Evolutionary conservation across 37 sponge, comb jelly and placozoan species (phyloP), one percentile per base, ranked within the genome.

Genomic region (Cliona cf. orientalis): DNA sequence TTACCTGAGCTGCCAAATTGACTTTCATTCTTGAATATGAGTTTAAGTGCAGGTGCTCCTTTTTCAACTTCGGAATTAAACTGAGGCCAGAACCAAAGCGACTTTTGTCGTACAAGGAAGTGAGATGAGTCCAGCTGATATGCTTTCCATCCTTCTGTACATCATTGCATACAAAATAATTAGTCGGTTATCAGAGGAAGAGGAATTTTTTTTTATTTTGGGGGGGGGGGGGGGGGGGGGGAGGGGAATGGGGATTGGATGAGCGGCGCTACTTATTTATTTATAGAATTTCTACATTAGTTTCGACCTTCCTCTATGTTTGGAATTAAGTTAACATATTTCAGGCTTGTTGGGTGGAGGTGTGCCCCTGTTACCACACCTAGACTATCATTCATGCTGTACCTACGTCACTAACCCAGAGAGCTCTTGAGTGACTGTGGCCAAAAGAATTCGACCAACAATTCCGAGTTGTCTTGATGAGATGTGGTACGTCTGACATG

Each of bases 11-110:
- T 35, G 80, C 80, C 21, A 79, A 39, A 66, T 67, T 2, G 1
- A 79, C 80, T 79, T 69, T 39, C 80, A 79, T 79, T 28, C 57
- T 66, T 32, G 80, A n/a, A 39, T 32, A 79, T 11, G 80, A 79
- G 17, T 2, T 79, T 32, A 79, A 43, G 42, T 45, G 61, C 11
- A 62, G 28, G 41, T 81, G 81, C 39, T 81, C 7, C 12, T 43
- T 58, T 26, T 35, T 68, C 45, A 84, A 35, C 58, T 84, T 84
- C 14, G 19, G 26, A 32, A 80, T 22, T 23, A 58, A 53, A 11
- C 2, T 21, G 41, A 59, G 42, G 26, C 76, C 76, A 41, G 34
- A 19, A 1, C 39, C 9, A 36, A 2, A 1, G 42, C 36, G 1
- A 3, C 3, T 25, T 21, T 34, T 58, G 38, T 61, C 14, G 38